These are phyloP conservation scores for Calyptommatus sinebrachiatus DNA, from an alignment of 2,113 vertebrate species.

Conservation along the genomic window DNA sequence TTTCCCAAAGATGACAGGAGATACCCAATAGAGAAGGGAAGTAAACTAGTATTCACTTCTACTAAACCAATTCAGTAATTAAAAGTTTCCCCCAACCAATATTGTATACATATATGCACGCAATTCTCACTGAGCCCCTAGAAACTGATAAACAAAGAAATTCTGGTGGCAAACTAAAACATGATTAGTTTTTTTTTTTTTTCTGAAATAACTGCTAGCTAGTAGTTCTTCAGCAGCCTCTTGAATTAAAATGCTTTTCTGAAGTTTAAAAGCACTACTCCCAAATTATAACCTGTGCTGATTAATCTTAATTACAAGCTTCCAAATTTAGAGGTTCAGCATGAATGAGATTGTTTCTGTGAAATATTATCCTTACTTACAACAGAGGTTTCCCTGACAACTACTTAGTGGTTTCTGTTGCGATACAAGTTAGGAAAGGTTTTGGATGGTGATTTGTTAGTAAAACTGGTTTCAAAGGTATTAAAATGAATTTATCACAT, in stretches of 20 bases:
- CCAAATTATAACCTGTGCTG: neutral
- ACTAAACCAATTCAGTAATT: neutral
- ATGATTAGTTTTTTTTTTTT: neutral
- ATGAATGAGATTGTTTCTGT: neutral
- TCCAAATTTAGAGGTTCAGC: neutral
- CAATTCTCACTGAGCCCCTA: neutral
- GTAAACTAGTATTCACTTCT: neutral
- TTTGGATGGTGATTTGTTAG: no score
- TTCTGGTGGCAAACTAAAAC: neutral
- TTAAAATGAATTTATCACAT: no score
- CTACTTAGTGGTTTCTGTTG: no score
- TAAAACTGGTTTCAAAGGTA: no score
- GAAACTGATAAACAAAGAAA: neutral
- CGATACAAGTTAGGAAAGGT: no score
- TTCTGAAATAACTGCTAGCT: neutral
- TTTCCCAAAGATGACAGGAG: no score
- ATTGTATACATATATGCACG: neutral
- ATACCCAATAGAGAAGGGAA: neutral
- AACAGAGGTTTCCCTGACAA: neutral
- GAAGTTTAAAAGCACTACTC: neutral
- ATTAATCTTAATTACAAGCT: neutral
- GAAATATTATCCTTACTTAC: neutral
- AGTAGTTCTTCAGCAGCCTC: neutral
- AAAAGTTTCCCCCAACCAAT: neutral
- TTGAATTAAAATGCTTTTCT: neutral